Evolutionary conservation across 1,140 invertebrate genomes (phyloP).

Genomic region (Drosophila sp.): DNA sequence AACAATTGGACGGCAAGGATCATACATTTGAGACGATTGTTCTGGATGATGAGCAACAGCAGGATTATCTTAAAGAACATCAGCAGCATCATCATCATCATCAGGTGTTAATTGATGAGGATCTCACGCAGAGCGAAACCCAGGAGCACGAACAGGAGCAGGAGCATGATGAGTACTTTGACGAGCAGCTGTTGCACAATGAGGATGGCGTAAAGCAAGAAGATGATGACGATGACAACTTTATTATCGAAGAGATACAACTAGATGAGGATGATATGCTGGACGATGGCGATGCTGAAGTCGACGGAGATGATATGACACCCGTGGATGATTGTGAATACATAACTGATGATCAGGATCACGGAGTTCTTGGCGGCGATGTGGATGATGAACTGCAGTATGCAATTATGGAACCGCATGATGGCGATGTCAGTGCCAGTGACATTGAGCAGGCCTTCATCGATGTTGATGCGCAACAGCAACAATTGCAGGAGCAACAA

Average conservation of each 20-base stretch:
- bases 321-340: constrained; percentile 68
- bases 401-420: constrained; percentile 69
- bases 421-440: constrained; percentile 64
- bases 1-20: constrained; percentile 64
- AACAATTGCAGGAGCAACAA: constrained; percentile 42
- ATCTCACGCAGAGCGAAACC: constrained; percentile 69
- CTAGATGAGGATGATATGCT: constrained; percentile 78
- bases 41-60: constrained; percentile 76
- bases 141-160: constrained; percentile 61
- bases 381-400: constrained; percentile 75
- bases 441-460: constrained; percentile 72
- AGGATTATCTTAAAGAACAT: constrained; percentile 71
- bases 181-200: constrained; percentile 55
- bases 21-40: constrained; percentile 78
- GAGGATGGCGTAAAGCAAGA: constrained; percentile 58
- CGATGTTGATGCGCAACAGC: constrained; percentile 53
- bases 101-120: constrained; percentile 71
- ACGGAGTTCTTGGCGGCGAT: constrained; percentile 57
- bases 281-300: constrained; percentile 61
- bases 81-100: constrained; percentile 64
- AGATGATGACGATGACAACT: constrained; percentile 72
- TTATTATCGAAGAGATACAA: constrained; percentile 82
- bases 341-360: constrained; percentile 69
- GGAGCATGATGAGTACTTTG: constrained; percentile 60
- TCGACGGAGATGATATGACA: constrained; percentile 50